phyloP scores from a whole-genome alignment of 2,888 invertebrate genomes.

The Himalopsyche japonica region DNA sequence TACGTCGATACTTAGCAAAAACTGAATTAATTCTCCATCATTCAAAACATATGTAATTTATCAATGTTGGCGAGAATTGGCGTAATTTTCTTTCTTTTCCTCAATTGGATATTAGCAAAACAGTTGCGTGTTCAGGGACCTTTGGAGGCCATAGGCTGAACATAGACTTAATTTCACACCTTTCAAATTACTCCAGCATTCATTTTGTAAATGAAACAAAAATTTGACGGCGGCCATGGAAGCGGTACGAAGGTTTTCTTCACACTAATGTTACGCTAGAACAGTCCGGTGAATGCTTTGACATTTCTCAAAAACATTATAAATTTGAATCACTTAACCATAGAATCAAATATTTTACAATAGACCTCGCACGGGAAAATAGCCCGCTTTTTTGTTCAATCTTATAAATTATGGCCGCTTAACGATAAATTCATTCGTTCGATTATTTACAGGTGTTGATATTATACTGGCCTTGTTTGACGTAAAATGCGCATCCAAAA shows the following conservation, averaged over 20 bases:
- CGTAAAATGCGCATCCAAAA: too few species aligned
- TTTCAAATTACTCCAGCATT: neutral
- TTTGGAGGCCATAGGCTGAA: neutral
- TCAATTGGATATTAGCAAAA: neutral
- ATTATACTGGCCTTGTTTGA: too few species aligned
- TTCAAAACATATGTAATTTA: neutral
- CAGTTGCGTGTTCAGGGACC: slow-evolving; percentile 9
- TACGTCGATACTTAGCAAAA: neutral
- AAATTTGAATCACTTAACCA: too few species aligned
- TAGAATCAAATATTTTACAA: too few species aligned
- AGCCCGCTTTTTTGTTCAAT: too few species aligned
- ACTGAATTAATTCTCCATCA: neutral
- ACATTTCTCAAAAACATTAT: neutral
- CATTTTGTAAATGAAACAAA: neutral
- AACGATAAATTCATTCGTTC: too few species aligned
- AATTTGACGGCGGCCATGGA: neutral
- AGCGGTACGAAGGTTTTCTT: neutral
- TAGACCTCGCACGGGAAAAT: too few species aligned
- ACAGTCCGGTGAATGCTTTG: neutral
- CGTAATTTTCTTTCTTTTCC: neutral
- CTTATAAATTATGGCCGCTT: too few species aligned
- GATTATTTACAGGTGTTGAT: too few species aligned
- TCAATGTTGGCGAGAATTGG: neutral
- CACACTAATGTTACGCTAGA: neutral
- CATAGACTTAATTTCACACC: slow-evolving; percentile 18